Evolutionary conservation across 2,797 vertebrate genomes (phyloP).

Genomic region (Xenentodon cancila): DNA sequence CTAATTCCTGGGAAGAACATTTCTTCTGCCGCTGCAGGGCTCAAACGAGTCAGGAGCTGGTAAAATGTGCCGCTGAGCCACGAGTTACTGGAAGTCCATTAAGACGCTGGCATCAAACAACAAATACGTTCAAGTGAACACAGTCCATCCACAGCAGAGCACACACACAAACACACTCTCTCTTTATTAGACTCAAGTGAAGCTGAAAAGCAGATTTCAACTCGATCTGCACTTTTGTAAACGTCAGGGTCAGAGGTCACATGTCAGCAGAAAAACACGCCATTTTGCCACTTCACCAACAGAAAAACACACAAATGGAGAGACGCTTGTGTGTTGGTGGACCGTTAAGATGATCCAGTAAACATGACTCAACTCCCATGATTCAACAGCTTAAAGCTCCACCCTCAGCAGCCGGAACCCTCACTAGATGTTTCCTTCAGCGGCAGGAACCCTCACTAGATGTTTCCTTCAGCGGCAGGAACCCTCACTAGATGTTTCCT

Average conservation of each 20-base stretch:
- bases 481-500: too few relatives aligned
- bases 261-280: constrained; percentile 33
- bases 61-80: constrained; percentile 24
- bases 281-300: background rate
- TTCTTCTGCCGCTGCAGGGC: background rate
- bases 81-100: background rate
- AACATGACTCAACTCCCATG: background rate
- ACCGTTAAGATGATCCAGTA: background rate
- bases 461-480: too few relatives aligned
- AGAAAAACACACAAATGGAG: background rate
- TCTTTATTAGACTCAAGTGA: constrained; percentile 26
- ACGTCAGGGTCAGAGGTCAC: constrained; percentile 47
- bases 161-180: constrained; percentile 8
- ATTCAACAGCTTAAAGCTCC: background rate
- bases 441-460: too few relatives aligned
- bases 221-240: constrained; percentile 31
- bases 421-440: too few relatives aligned
- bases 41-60: constrained; percentile 8
- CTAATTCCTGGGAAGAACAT: constrained; percentile 18
- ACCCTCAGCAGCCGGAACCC: too few relatives aligned
- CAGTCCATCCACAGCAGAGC: background rate
- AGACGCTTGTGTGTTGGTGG: background rate
- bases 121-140: background rate
- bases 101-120: background rate
- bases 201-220: constrained; percentile 64